A percentile compares a stretch with the other conserved stretches of the same genome.
Conservation (phyloP, 1,140 invertebrate species). For the Plodia interpunctella region DNA sequence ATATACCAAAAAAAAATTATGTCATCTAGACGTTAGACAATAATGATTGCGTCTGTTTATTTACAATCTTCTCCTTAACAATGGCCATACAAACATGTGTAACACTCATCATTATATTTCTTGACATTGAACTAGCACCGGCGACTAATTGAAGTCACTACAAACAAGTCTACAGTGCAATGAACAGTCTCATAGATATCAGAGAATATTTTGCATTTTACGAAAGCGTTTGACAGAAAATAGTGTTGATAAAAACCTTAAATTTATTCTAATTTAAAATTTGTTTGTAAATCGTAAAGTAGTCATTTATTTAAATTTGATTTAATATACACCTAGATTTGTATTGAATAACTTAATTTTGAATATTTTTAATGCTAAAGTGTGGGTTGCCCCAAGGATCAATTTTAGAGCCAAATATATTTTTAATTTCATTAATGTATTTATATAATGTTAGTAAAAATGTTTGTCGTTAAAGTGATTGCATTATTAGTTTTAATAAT, state of each 20-base stretch:
- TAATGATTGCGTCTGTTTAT: background rate
- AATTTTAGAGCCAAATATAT: conserved; percentile 3
- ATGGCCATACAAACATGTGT: conserved; percentile 3
- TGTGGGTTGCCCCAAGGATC: background rate
- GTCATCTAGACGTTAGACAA: background rate
- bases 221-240: background rate
- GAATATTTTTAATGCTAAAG: background rate
- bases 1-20: no score
- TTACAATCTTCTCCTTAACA: conserved; percentile 11
- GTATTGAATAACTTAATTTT: background rate
- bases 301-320: no score
- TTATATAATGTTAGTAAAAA: no score
- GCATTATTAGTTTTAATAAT: conserved; percentile 24
- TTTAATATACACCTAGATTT: no score
- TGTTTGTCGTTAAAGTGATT: background rate
- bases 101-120: conserved; percentile 10
- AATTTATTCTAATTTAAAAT: no score
- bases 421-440: no score
- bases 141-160: conserved; percentile 8
- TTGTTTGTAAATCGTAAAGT: no score
- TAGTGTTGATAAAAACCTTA: background rate
- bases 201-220: background rate
- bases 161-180: conserved; percentile 1
- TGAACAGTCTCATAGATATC: conserved; percentile 1
- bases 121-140: conserved; percentile 13